Evolutionary conservation across 1,140 invertebrate genomes (phyloP).

Genomic region (Bathynomus jamesi): DNA sequence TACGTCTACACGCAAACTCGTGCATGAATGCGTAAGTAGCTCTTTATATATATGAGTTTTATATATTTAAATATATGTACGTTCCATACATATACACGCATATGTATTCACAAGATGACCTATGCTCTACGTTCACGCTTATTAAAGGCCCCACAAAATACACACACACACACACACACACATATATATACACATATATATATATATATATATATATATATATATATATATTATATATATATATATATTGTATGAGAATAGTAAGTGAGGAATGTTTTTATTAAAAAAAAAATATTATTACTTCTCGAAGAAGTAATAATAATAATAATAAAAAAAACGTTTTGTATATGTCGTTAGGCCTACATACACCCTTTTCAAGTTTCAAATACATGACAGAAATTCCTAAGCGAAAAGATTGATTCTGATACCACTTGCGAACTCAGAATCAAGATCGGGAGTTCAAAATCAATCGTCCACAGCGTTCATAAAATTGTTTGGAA

Average conservation of each 20-base stretch:
- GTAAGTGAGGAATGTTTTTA: no score
- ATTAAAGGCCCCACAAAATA: no score
- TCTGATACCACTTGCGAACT: background rate
- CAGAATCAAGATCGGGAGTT: background rate
- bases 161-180: background rate
- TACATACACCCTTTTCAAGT: background rate
- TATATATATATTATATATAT: background rate
- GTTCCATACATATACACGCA: background rate
- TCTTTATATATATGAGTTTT: background rate
- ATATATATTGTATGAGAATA: background rate
- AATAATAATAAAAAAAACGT: no score
- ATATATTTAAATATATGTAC: background rate
- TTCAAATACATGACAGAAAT: background rate
- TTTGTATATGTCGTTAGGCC: background rate
- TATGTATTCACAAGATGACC: no score
- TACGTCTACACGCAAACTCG: no score
- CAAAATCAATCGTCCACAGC: no score
- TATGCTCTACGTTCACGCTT: no score
- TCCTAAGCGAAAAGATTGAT: background rate
- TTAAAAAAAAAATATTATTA: no score
- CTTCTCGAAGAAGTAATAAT: no score
- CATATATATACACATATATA: background rate
- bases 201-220: constrained; percentile 3
- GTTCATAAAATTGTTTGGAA: no score
- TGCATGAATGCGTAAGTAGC: background rate